Base-by-base conservation (phyloP, 1,140 invertebrate genomes). In the Globodera rostochiensis region DNA sequence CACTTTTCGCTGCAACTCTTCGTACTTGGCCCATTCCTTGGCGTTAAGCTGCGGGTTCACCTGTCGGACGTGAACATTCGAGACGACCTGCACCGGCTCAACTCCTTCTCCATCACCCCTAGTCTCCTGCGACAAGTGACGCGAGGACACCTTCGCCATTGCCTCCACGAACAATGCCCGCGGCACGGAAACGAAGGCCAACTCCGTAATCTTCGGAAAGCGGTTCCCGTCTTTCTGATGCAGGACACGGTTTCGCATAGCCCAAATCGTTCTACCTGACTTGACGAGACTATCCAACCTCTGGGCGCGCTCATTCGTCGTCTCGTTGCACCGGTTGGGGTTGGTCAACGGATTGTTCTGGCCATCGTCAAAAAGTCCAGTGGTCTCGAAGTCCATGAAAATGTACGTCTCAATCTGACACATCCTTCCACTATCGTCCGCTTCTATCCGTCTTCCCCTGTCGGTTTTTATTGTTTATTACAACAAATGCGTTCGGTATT, bases 311-410 rank as follows among this genome's bases (percentile, higher is more conserved):
- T 78, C 77, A 6, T 9, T 66, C 19, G 25, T 9, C 25, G 25
- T 71, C 15, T 71, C 69, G 11, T 46, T 47, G 46, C 25, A 47
- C 9, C 69, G 64, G 47, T n/a, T 64, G 3, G 77, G 73, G 49
- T 76, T 78, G 36, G n/a, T 45, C 45, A 73, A 50, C 7, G 79
- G 80, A 66, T 83, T 64, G 64, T 60, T 74, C 64, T 47, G 46
- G 15, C 76, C 74, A 25, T 81, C 83, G n/a, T 85, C 73, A 67
- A 85, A 77, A 21, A 85, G 75, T 15, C 84, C 84, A 46, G 84
- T 85, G 6, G 84, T 74, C 69, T 85, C 84, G 36, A 85, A 70
- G 80, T 85, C 84, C 66, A 85, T 82, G 77, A 85, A 85, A 46
- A 85, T 77, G 46, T 81, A 80, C 6, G 84, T 84, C 46, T 84